These are phyloP conservation scores for Pluvialis apricaria DNA, from an alignment of 2,113 vertebrate genomes.

Conservation along the genomic window DNA sequence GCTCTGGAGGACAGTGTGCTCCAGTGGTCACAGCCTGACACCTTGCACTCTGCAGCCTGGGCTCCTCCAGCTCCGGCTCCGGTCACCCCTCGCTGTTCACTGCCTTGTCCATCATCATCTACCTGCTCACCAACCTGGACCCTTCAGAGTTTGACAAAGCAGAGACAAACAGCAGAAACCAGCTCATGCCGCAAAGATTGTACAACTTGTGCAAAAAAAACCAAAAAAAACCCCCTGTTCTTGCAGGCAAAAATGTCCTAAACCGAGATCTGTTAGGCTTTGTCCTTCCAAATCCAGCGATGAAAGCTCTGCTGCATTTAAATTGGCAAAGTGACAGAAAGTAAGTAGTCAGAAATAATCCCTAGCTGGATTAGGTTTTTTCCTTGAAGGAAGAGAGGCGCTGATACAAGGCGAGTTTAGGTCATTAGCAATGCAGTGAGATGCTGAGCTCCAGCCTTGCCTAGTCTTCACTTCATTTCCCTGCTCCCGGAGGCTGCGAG, in stretches of 20 bases:
- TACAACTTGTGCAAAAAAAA: not conserved
- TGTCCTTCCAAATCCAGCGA: slow-evolving; percentile 30
- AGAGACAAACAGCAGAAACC: not conserved
- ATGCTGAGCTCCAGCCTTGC: not conserved
- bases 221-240: not conserved
- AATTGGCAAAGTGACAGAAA: slow-evolving; percentile 40
- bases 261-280: not conserved
- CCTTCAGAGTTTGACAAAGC: not conserved
- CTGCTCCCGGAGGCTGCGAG: not conserved
- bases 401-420: not conserved
- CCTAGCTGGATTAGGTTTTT: slow-evolving; percentile 51
- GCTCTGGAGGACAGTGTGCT: not conserved
- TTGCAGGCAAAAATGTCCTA: slow-evolving; percentile 21
- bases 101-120: not conserved
- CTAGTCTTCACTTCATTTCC: not conserved
- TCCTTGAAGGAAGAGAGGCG: slow-evolving; percentile 36
- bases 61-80: not conserved
- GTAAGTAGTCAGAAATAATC: slow-evolving; percentile 56
- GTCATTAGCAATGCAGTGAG: not conserved
- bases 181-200: not conserved
- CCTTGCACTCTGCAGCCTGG: not conserved
- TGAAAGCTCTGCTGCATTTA: slow-evolving; percentile 41
- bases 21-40: not conserved
- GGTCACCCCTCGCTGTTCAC: not conserved
- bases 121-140: not conserved